Evolutionary conservation across 2,113 vertebrate species (phyloP).

Genomic region (Zosterops lateralis): DNA sequence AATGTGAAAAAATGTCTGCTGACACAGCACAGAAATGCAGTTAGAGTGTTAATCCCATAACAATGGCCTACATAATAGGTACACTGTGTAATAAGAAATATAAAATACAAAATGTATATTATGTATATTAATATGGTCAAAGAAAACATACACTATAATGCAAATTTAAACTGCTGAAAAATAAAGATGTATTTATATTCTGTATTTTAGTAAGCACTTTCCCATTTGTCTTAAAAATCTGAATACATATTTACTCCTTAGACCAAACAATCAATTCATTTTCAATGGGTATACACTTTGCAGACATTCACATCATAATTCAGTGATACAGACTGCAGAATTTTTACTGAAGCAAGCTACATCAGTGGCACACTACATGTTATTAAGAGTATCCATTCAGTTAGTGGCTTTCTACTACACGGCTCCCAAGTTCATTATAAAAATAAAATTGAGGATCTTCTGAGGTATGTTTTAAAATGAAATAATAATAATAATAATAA

Average conservation of each 20-base stretch:
- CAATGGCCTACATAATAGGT: not conserved
- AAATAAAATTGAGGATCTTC: not conserved
- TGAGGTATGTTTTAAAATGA: not conserved
- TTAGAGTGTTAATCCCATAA: not conserved
- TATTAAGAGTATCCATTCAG: not conserved
- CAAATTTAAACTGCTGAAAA: not conserved
- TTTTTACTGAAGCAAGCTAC: not conserved
- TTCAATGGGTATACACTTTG: not conserved
- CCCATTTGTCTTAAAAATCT: not conserved
- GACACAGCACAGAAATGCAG: not conserved
- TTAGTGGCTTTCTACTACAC: not conserved
- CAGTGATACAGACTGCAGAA: not conserved
- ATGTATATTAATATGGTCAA: not conserved
- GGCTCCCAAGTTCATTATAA: not conserved
- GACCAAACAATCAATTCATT: not conserved
- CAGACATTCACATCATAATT: not conserved
- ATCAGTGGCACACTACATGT: not conserved
- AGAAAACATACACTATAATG: not conserved
- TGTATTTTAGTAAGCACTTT: not conserved
- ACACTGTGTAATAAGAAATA: not conserved
- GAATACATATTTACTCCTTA: not conserved
- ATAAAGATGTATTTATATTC: not conserved
- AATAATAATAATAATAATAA: not conserved
- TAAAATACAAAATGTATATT: not conserved
- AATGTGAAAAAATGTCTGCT: not conserved